Percentiles rank a stretch among this genome's conserved stretches.
Conservation (phyloP, 2,797 vertebrate genomes). For the Channallabes apus region DNA sequence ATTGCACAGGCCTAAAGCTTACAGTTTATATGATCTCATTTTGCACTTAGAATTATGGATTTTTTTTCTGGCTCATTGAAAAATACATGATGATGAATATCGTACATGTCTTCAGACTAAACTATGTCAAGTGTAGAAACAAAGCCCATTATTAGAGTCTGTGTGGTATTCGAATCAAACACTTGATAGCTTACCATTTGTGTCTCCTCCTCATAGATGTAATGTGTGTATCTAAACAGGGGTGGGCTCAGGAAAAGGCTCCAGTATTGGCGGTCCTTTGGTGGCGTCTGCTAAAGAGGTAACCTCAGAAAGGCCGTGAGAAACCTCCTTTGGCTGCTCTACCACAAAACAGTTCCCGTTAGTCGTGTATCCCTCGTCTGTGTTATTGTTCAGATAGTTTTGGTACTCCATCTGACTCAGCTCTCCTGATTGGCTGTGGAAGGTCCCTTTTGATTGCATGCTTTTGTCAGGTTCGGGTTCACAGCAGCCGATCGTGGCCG, state of each 20-base stretch:
- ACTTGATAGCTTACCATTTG: constrained; percentile 24
- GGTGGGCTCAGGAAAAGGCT: constrained; percentile 80
- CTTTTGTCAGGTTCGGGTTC: constrained; percentile 80
- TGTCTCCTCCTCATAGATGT: not conserved
- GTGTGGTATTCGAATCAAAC: constrained; percentile 34
- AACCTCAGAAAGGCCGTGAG: constrained; percentile 82
- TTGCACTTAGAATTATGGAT: constrained; percentile 58
- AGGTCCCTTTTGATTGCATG: constrained; percentile 75
- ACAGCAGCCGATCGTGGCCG: constrained; percentile 82
- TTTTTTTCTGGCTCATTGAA: constrained; percentile 52
- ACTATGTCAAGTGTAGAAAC: constrained; percentile 45
- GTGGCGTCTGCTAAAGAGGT: constrained; percentile 86
- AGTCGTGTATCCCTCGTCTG: constrained; percentile 80
- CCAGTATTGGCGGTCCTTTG: constrained; percentile 88
- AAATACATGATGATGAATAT: constrained; percentile 54
- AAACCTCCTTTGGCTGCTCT: constrained; percentile 79
- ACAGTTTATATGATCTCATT: constrained; percentile 62
- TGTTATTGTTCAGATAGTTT: constrained; percentile 91
- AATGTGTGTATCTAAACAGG: constrained; percentile 79
- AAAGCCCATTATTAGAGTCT: constrained; percentile 41
- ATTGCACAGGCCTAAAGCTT: constrained; percentile 84
- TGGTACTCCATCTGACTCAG: constrained; percentile 85
- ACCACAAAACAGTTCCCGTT: constrained; percentile 75
- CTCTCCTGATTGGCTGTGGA: constrained; percentile 76
- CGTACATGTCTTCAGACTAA: constrained; percentile 44